Evolutionary conservation across 2,797 vertebrate species (phyloP).

Genomic region (Pangasius larnaudii): DNA sequence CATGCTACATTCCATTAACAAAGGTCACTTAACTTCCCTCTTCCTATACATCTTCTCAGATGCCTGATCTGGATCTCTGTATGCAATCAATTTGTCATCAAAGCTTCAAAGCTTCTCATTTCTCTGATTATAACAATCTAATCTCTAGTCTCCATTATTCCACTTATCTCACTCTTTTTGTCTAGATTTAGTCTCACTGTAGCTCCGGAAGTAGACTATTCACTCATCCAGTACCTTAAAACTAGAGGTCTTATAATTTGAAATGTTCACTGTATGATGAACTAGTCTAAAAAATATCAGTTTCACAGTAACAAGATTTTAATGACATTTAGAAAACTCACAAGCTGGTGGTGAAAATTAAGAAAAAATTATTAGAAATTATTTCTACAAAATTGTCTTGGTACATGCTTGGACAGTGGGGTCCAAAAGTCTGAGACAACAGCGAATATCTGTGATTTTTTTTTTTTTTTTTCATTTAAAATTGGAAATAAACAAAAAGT

Average conservation of each 20-base stretch:
- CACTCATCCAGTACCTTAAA: background rate
- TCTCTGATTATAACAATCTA: conserved; percentile 39
- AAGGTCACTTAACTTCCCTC: conserved; percentile 40
- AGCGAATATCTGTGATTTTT: background rate
- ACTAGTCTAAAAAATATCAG: background rate
- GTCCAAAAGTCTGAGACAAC: background rate
- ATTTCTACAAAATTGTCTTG: background rate
- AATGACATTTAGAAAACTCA: background rate
- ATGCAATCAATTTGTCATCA: conserved; percentile 50
- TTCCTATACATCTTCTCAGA: conserved; percentile 20
- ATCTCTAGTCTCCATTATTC: background rate
- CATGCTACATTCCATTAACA: conserved; percentile 47
- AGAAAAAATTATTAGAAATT: background rate
- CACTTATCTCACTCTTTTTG: conserved; percentile 8
- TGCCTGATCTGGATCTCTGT: conserved; percentile 35
- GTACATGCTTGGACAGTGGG: background rate
- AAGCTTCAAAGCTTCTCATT: conserved; percentile 36
- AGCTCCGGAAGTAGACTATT: background rate
- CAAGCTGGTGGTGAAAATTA: background rate
- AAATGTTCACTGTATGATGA: background rate
- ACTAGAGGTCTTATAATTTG: background rate
- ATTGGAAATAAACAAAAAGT: background rate
- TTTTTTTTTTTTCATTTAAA: background rate
- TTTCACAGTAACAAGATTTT: background rate
- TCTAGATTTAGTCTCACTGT: conserved; percentile 5